Base-by-base conservation (phyloP, 1,140 invertebrate species). In the Apis cerana region DNA sequence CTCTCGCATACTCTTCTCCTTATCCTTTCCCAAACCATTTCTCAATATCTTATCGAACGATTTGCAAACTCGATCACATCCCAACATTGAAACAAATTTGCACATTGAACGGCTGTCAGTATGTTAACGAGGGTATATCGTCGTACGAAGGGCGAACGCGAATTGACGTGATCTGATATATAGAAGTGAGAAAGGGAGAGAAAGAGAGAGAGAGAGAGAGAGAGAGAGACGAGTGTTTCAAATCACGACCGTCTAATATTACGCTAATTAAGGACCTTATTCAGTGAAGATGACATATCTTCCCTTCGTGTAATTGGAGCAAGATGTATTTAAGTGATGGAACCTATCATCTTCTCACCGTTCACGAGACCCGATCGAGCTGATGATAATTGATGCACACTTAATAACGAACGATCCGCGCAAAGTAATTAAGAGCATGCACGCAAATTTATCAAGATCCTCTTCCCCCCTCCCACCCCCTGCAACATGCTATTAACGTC, bases 301-400 rank as follows among this genome's bases (percentile, higher is more conserved):
- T 75, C 17, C 4, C 19, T 43, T 43, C 17, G 67, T 58, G 75
- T 77, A 80, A 82, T 75, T 84, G 85, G 74, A 87, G 78, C 85
- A 80, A 81, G 79, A 86, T 84, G 85, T 58, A 80, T 69, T 80
- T 88, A 77, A 70, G 58, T 21, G 67, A 65, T 65, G 70, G 52
- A 89, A 89, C 86, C 90, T 90, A 91, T 92, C 90, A 92, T 91
- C 88, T 91, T 89, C 85, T 89, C 88, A 81, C 87, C 88, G 80
- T 74, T 61, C 78, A 70, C 61, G 43, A 68, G 81, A 13, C 71
- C 77, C 80, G 80, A 89, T 88, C 75, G 83, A 64, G 65, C 76
- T 78, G 84, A 87, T 85, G 88, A 91, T 91, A 91, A 91, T 91
- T 91, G 90, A 92, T 90, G 90, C 83, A 85, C 89, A 87, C 84